phyloP scores from a whole-genome alignment of 1,140 invertebrate species.

The Drosophila carrolli region DNA sequence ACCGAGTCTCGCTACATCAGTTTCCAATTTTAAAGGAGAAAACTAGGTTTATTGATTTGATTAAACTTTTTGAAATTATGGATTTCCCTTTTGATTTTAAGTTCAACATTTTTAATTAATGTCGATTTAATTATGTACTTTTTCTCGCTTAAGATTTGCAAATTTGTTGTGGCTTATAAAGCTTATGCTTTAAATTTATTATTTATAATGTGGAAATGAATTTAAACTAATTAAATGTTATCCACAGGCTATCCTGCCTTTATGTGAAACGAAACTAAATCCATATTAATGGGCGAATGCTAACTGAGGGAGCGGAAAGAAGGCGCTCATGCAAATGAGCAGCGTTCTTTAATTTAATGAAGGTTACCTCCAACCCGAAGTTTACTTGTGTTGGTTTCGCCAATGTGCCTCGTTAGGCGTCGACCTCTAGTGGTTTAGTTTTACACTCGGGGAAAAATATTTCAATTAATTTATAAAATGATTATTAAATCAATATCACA shows the following conservation, averaged over 20 bases:
- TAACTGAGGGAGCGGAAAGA: constrained; percentile 8
- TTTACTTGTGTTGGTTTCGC: not conserved
- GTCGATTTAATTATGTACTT: not conserved
- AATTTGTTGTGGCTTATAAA: not conserved
- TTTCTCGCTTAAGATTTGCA: not conserved
- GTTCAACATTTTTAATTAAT: too few relatives aligned
- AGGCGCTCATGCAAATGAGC: constrained; percentile 54
- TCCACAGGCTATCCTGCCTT: constrained; percentile 1
- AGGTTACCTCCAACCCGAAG: constrained; percentile 26
- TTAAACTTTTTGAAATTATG: too few relatives aligned
- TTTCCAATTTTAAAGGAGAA: too few relatives aligned
- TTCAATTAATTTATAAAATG: too few relatives aligned
- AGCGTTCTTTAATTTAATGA: constrained; percentile 64
- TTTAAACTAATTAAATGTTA: constrained; percentile 49
- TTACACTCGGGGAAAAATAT: constrained; percentile 8
- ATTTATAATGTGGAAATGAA: constrained; percentile 15
- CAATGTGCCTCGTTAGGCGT: not conserved
- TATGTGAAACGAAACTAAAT: constrained; percentile 44
- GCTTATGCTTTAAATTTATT: not conserved
- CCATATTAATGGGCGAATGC: constrained; percentile 37
- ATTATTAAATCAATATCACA: too few relatives aligned
- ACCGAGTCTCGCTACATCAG: not conserved
- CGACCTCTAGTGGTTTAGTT: constrained; percentile 26
- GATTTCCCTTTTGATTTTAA: too few relatives aligned
- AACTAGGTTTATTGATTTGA: too few relatives aligned